Evolutionary conservation across 2,888 invertebrate species (phyloP).

Genomic region (Melikaiella ostensackeni): DNA sequence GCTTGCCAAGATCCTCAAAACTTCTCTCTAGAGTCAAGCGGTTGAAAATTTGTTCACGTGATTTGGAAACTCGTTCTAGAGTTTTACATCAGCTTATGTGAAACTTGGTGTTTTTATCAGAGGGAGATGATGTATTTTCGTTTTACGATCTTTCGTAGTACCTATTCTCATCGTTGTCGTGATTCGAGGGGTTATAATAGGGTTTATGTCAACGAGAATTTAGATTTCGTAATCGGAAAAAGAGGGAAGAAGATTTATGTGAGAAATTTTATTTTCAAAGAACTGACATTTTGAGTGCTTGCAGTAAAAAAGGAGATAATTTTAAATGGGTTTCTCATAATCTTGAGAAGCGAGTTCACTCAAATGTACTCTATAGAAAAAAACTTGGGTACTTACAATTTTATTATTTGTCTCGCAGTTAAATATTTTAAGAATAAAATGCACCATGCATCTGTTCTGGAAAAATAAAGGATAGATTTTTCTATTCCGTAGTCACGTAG

Average conservation of each 20-base stretch:
- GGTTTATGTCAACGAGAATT: not conserved
- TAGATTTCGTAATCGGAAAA: not conserved
- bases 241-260: not conserved
- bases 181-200: not conserved
- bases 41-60: not conserved
- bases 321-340: not conserved
- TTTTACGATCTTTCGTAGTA: constrained; percentile 9
- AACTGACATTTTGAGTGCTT: not conserved
- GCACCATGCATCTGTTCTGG: too few species aligned
- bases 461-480: too few species aligned
- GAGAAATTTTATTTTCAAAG: not conserved
- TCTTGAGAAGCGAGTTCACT: not conserved
- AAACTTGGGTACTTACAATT: not conserved
- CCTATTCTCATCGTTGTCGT: not conserved
- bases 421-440: not conserved
- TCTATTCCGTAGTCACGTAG: too few species aligned
- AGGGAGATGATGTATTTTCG: constrained; percentile 3
- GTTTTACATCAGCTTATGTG: not conserved
- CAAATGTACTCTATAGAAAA: not conserved
- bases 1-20: constrained; percentile 1
- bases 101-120: constrained; percentile 4
- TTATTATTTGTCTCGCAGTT: not conserved
- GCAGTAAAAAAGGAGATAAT: not conserved
- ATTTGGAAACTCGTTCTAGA: constrained; percentile 1
- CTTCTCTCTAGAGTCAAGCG: not conserved